These are phyloP conservation scores for Ciconia maguari DNA, from an alignment of 2,113 vertebrate genomes.

Conservation along the genomic window DNA sequence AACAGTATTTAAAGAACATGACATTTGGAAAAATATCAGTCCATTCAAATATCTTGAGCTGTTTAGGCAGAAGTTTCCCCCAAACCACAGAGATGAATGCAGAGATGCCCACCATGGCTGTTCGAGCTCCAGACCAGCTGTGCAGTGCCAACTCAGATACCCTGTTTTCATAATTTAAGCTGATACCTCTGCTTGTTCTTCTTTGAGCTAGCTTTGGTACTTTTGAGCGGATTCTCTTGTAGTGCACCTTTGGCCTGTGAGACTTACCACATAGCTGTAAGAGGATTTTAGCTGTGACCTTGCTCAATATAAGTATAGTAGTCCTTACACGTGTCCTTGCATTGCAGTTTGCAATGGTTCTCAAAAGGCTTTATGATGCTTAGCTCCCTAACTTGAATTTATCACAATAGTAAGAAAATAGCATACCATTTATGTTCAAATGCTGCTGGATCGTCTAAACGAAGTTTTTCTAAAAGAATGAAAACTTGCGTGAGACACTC, in stretches of 20 bases:
- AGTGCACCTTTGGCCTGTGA: not conserved
- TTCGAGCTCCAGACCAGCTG: not conserved
- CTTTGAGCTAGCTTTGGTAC: not conserved
- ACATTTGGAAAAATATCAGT: slow-evolving; percentile 48
- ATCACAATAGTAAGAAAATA: not conserved
- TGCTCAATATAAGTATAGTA: not conserved
- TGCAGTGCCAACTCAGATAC: not conserved
- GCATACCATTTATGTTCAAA: not conserved
- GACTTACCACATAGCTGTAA: not conserved
- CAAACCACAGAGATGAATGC: rapidly evolving
- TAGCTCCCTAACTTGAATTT: not conserved
- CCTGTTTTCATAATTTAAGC: not conserved
- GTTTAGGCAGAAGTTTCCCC: not conserved
- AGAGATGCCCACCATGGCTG: not conserved
- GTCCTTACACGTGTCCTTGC: not conserved
- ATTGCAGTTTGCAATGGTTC: not conserved
- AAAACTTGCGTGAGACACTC: not conserved
- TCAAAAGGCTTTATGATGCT: not conserved
- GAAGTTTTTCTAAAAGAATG: not conserved
- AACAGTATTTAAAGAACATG: slow-evolving; percentile 35
- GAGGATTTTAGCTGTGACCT: not conserved
- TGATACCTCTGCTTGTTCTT: not conserved
- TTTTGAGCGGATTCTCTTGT: not conserved
- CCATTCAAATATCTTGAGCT: not conserved
- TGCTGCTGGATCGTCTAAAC: not conserved